Evolutionary conservation across 1,140 invertebrate species (phyloP).

Genomic region (Drosophila pruinosa): DNA sequence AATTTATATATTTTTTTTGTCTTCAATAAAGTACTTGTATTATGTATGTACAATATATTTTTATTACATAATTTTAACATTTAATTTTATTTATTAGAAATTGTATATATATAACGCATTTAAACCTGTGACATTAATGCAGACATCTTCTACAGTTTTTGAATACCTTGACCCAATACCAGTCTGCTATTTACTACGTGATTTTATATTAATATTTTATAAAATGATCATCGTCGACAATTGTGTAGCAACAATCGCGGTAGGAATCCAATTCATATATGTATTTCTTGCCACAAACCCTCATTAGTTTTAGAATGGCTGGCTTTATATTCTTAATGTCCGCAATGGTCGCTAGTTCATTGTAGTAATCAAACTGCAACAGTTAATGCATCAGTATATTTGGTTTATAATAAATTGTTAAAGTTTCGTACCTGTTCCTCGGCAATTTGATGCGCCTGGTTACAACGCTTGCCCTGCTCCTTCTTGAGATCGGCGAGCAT

Average conservation of each 20-base stretch:
- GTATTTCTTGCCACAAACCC: slow-evolving; percentile 87
- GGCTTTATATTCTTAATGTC: slow-evolving; percentile 85
- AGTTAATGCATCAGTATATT: neutral
- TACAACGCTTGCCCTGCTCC: slow-evolving; percentile 85
- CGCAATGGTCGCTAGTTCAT: slow-evolving; percentile 87
- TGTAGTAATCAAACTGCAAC: slow-evolving; percentile 87
- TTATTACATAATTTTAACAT: too few relatives aligned
- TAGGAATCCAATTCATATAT: slow-evolving; percentile 87
- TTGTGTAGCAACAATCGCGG: slow-evolving; percentile 86
- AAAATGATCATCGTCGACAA: slow-evolving; percentile 87
- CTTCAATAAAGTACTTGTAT: too few relatives aligned
- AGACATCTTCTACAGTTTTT: too few relatives aligned
- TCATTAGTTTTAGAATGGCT: slow-evolving; percentile 88
- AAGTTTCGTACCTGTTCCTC: slow-evolving; percentile 84
- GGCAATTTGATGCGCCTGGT: slow-evolving; percentile 90
- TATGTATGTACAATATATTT: too few relatives aligned
- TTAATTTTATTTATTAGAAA: too few relatives aligned
- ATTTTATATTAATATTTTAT: too few relatives aligned
- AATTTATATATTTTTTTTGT: too few relatives aligned
- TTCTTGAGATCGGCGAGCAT: slow-evolving; percentile 88
- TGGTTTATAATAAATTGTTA: neutral
- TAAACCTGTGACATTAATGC: too few relatives aligned
- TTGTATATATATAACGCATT: too few relatives aligned
- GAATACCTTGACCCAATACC: too few relatives aligned
- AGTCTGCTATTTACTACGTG: too few relatives aligned